Percentiles rank a stretch among this genome's conserved stretches.
Evolutionary conservation across 2,113 vertebrate genomes (phyloP).

Genomic region (Anarhynchus alexandrinus): DNA sequence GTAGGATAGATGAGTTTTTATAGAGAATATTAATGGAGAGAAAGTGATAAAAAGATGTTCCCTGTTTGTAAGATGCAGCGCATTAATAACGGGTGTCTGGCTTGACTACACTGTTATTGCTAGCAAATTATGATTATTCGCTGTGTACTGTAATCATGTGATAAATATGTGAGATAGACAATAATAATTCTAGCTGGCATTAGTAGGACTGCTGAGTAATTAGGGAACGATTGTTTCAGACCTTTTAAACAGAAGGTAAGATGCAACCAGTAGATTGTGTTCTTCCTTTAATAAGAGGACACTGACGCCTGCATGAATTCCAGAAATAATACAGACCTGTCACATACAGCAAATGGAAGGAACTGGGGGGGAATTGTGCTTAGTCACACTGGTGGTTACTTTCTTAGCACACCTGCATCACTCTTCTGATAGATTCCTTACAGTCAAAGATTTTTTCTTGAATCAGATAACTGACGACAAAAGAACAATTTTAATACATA

Average conservation of each 20-base stretch:
- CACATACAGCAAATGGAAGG: background rate
- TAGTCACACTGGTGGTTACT: background rate
- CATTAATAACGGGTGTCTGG: background rate
- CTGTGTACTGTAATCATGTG: background rate
- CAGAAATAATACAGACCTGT: background rate
- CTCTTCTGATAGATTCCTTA: background rate
- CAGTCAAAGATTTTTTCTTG: background rate
- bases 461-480: accelerated
- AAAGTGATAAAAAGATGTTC: background rate
- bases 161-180: background rate
- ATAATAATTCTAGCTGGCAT: background rate
- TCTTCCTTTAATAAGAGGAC: background rate
- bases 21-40: background rate
- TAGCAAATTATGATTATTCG: background rate
- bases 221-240: background rate
- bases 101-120: background rate
- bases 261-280: background rate
- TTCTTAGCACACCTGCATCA: background rate
- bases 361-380: background rate
- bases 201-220: background rate
- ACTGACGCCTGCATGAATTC: accelerated
- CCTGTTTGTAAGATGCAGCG: background rate
- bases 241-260: background rate
- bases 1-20: background rate
- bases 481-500: background rate